Evolutionary conservation across 2,888 invertebrate genomes (phyloP).

Genomic region (Acanthosepion esculentum): DNA sequence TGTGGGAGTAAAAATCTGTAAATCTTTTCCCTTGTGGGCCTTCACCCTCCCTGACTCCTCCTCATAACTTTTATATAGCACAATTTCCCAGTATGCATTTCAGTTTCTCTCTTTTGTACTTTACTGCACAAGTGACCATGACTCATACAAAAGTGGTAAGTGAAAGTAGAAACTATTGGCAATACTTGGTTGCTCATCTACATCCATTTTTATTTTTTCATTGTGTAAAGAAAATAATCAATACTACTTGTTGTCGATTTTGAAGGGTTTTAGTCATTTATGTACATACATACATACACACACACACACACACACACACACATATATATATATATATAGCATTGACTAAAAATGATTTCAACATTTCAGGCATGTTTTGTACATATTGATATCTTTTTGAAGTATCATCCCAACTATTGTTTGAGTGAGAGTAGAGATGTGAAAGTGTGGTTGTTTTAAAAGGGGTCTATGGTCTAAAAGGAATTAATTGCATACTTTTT

Average conservation of each 20-base stretch:
- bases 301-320: too few relatives aligned
- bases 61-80: neutral
- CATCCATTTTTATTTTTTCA: neutral
- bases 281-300: neutral
- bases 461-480: neutral
- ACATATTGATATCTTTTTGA: neutral
- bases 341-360: neutral
- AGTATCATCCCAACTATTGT: neutral
- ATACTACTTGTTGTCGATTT: neutral
- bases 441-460: neutral
- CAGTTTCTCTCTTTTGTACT: neutral
- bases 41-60: neutral
- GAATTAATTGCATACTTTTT: neutral
- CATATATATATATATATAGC: neutral
- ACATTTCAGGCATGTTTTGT: neutral
- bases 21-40: neutral
- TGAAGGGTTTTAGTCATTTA: neutral
- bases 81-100: neutral
- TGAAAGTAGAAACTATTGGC: neutral
- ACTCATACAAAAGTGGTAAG: neutral
- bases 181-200: neutral
- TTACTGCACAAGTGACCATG: neutral
- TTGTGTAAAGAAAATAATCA: neutral
- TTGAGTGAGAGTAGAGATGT: neutral
- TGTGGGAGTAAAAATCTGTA: neutral